Base-by-base conservation (phyloP, 2,797 vertebrate genomes). In the Oryzias sinensis region DNA sequence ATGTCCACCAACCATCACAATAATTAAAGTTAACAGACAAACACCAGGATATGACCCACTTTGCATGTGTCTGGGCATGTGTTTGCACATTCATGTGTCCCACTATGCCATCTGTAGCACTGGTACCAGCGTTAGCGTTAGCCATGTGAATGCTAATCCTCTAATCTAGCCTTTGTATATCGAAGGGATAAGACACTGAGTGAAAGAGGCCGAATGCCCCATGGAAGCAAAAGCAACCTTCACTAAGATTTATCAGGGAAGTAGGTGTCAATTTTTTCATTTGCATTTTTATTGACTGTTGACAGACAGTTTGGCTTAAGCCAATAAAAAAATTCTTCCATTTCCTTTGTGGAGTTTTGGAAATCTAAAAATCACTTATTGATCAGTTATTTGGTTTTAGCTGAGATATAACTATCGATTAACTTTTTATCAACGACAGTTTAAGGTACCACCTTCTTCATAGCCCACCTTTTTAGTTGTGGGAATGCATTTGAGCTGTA, bases 131-230 rank as follows among this genome's bases (percentile, higher is more conserved):
- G 76, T 74, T 86, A 88, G 79, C 82, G 87, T 84, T 84, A 86
- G 86, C 80, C 61, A 70, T 65, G 78, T 68, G 61, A 63, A 80
- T 81, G 70, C 68, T 89, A 87, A 90, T 90, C 89, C 88, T 78
- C 79, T 90, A 88, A 90, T 88, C 87, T 85, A 82, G 25, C 81
- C 79, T 58, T 68, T 81, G 85, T 84, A 74, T 79, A 75, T 70
- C 70, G 55, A 59, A 68, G 71, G 67, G 83, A 83, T 85, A 84
- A 89, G 76, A 86, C 61, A 62, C 72, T 67, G 22, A 53, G 62
- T 48, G 55, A 82, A 73, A 65, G 41, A 68, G 41, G 27, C 68
- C 42, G 52, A 75, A 87, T 18, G 61, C 29, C 53, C 64, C 52
- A 15, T 24, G 33, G 33, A 37, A 14, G 5, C 43, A 16, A 66